These are phyloP conservation scores for Clarias gariepinus DNA, from an alignment of 2,113 vertebrate species.

Conservation along the genomic window DNA sequence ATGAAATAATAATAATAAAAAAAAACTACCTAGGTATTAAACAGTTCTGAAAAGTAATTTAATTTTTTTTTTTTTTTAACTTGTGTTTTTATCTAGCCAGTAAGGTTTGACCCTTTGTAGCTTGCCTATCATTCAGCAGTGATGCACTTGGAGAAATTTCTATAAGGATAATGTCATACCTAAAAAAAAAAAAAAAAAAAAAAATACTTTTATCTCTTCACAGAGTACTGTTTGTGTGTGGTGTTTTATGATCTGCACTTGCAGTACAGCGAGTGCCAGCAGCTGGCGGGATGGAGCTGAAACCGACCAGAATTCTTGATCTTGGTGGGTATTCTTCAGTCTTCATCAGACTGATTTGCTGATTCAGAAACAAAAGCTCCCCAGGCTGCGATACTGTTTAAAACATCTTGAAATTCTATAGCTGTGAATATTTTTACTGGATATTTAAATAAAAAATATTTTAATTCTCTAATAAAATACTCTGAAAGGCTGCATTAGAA, in stretches of 20 bases:
- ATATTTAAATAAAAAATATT: not conserved
- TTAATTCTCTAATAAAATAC: not conserved
- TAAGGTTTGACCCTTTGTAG: not conserved
- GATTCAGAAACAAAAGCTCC: not conserved
- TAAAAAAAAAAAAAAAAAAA: no score
- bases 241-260: slow-evolving; percentile 92
- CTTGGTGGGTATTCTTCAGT: slow-evolving; percentile 76
- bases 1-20: no score
- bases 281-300: slow-evolving; percentile 95
- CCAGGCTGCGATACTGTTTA: not conserved
- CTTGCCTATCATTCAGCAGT: not conserved
- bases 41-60: not conserved
- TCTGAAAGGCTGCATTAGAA: not conserved
- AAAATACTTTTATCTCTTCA: slow-evolving; percentile 49
- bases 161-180: not conserved
- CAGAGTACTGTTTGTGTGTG: slow-evolving; percentile 91
- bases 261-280: slow-evolving; percentile 92
- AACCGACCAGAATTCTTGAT: slow-evolving; percentile 91
- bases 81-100: not conserved
- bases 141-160: not conserved
- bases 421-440: not conserved
- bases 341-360: not conserved
- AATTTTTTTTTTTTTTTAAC: no score
- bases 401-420: not conserved
- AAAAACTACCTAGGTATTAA: not conserved